Evolutionary conservation across 2,113 vertebrate species (phyloP), one percentile per base, ranked within the genome.

Genomic region (Antennarius striatus): DNA sequence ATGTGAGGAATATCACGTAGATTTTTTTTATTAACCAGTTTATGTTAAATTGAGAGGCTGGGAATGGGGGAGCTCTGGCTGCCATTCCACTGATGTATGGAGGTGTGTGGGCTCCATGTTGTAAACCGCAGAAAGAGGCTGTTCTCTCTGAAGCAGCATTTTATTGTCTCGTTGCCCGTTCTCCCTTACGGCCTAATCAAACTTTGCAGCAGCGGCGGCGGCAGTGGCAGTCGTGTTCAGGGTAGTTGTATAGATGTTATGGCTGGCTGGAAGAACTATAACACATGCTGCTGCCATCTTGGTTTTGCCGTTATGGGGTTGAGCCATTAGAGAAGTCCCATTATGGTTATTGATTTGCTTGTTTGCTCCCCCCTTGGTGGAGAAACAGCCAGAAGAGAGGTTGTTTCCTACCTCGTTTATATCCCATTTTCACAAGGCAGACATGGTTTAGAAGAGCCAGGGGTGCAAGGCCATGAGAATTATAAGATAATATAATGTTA

Each of bases 291-390:
- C 76, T 67, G 80, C 82, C 84, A 68, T 73, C 84, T 68, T 71
- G 60, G 63, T 82, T 82, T 73, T 80, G 63, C 74, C 75, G 82
- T 87, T 82, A 87, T 79, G 73, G 80, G 84, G 75, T 75, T 77
- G 67, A 84, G 75, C 80, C 28, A 67, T 90, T 86, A 82, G 79
- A 83, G 45, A 65, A 80, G 75, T 67, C 50, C 75, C 76, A 89
- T 89, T 90, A 88, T 71, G 56, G 75, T 76, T 88, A 91, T 88
- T 80, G 89, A 92, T 91, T 79, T 85, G 75, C 79, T 86, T 90
- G 83, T 88, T 91, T 87, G 77, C 71, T 46, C 28, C 65, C 75
- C 48, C 66, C 71, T 79, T 85, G 77, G 80, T 67, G 56, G 54
- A 64, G 69, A 79, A 78, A 70, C 67, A 73, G 66, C 58, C 69